A percentile compares a stretch with the other conserved stretches of the same genome.
Conservation (phyloP, 23 tunicate genomes). For the Trididemnum nubilum region DNA sequence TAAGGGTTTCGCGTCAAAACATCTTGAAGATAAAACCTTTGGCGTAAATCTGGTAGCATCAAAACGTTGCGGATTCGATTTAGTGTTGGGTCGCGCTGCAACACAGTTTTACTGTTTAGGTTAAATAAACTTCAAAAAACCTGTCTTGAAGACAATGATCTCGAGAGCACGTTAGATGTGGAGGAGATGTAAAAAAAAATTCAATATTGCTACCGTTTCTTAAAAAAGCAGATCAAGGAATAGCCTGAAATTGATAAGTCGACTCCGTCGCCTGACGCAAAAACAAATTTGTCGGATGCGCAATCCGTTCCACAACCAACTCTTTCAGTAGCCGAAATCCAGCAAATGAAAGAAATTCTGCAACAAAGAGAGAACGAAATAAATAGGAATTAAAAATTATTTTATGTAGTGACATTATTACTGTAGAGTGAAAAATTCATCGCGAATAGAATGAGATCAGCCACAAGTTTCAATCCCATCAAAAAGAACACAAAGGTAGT, state of each 20-base stretch:
- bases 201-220: slow-evolving; percentile 67
- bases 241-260: neutral
- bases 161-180: slow-evolving; percentile 73
- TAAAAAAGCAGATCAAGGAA: slow-evolving; percentile 49
- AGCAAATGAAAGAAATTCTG: slow-evolving; percentile 85
- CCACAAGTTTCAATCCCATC: too few species aligned
- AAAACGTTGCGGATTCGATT: too few species aligned
- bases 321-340: slow-evolving; percentile 64
- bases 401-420: too few species aligned
- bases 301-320: slow-evolving; percentile 5
- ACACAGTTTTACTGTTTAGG: too few species aligned
- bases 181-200: slow-evolving; percentile 91
- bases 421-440: too few species aligned
- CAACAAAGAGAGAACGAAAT: slow-evolving; percentile 97
- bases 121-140: slow-evolving; percentile 47
- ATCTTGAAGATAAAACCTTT: too few species aligned
- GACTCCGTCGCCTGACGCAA: neutral
- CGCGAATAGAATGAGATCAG: too few species aligned
- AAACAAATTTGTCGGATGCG: neutral
- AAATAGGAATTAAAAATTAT: slow-evolving; percentile 23
- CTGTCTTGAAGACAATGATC: slow-evolving; percentile 68
- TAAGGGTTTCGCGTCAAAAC: too few species aligned
- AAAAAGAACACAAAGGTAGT: too few species aligned
- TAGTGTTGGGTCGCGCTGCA: too few species aligned
- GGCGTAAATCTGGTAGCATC: too few species aligned